Evolutionary conservation across 1,140 invertebrate genomes (phyloP).

Genomic region (Pinna nobilis): DNA sequence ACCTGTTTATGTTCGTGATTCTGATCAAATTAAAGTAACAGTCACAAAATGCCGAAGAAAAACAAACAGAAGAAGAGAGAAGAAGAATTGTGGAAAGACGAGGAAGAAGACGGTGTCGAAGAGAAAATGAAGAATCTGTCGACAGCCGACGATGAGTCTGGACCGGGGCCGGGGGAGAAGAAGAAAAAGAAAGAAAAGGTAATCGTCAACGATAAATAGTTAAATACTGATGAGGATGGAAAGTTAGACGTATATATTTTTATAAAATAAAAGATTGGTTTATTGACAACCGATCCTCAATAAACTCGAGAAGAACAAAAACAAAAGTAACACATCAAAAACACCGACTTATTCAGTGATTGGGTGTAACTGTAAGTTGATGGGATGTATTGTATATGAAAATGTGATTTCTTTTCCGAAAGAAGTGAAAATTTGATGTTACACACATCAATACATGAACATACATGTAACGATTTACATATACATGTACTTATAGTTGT

Average conservation of each 20-base stretch:
- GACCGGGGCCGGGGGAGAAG: constrained; percentile 5
- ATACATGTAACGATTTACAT: no score
- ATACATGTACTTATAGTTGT: no score
- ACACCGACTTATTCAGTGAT: no score
- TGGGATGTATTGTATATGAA: no score
- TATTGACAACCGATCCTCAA: neutral
- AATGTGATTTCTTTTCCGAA: no score
- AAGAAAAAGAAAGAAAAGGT: constrained; percentile 27
- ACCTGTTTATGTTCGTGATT: neutral
- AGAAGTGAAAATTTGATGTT: no score
- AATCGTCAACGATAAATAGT: neutral
- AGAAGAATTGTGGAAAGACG: constrained; percentile 28
- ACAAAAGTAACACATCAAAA: no score
- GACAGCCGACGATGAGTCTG: constrained; percentile 1
- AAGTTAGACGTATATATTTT: neutral
- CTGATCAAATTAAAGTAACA: neutral
- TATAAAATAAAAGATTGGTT: neutral
- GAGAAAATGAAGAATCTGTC: constrained; percentile 20
- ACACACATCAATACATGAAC: no score
- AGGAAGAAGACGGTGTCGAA: constrained; percentile 15
- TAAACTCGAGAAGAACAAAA: neutral
- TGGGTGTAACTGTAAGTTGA: no score
- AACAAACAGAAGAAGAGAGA: constrained; percentile 13
- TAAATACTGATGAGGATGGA: neutral
- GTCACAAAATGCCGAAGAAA: constrained; percentile 31